Base-by-base conservation (phyloP, 2,113 vertebrate species). In the Pelodiscus sinensis region DNA sequence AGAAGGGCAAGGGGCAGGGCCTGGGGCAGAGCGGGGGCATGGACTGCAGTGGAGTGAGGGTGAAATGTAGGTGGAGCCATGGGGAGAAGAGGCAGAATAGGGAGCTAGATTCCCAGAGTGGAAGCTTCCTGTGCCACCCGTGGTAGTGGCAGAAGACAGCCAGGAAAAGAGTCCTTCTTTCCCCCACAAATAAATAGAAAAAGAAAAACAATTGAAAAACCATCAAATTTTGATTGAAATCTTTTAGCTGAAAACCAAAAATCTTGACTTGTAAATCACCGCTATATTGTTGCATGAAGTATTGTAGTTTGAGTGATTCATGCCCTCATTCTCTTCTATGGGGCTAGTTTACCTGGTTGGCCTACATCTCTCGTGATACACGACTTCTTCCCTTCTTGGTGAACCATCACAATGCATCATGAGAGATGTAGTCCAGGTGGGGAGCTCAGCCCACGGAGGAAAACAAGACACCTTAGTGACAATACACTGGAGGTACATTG, bases 381-480 rank as follows among this genome's bases (percentile, higher is more conserved):
- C 55, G 56, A 29, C 56, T 31, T 54, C 27, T 19, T 0, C 2
- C 21, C 1, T 0, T 27, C 13, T 55, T 82, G 57, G 51, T 90
- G 27, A 29, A 71, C 4, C 11, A 44, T 73, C 35, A 24, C 19
- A 24, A 24, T 44, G 21, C 2, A 44, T 44, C 2, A 0, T 22
- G 50, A 19, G 52, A 65, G 0, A 0, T n/a, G 44, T 18, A n/a
- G 62, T 2, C 79, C 29, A 19, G 10, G 2, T 27, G 55, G 75
- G 84, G 65, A 92, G 82, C 9, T 21, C 35, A 73, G 22, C 5
- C 38, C 35, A 38, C 44, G 44, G 71, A 44, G 71, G 38, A 25
- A 38, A 2, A 44, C 35, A 75, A 44, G 35, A 22, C 9, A 75
- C 12, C 19, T 44, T 21, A 75, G 44, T 75, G 24, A 38, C 9